Evolutionary conservation across 2,113 vertebrate genomes (phyloP).

Genomic region (Charina bottae): DNA sequence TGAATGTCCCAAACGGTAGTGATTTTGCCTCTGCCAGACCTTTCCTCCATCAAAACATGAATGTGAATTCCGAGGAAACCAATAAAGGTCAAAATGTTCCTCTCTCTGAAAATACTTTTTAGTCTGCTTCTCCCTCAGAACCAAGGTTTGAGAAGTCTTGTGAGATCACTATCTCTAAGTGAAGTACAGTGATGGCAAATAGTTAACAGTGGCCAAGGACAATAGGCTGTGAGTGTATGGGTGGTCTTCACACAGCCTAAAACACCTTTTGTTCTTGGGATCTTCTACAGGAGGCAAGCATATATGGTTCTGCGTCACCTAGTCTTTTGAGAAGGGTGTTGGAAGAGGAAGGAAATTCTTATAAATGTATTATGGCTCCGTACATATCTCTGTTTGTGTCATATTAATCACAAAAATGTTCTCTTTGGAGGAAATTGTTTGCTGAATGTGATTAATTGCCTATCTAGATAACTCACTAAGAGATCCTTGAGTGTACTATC

Average conservation of each 20-base stretch:
- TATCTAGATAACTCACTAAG: conserved; percentile 48
- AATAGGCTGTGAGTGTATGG: background rate
- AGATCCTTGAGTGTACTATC: background rate
- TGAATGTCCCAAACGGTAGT: background rate
- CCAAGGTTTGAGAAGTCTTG: background rate
- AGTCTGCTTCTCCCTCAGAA: background rate
- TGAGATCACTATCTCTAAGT: background rate
- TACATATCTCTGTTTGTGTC: conserved; percentile 33
- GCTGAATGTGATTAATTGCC: conserved; percentile 37
- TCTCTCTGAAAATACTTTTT: background rate
- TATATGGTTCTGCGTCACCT: background rate
- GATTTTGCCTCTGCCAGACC: background rate
- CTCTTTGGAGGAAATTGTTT: conserved; percentile 46
- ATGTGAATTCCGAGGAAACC: background rate
- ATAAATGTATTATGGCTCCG: conserved; percentile 40
- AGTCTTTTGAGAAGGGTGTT: conserved; percentile 51
- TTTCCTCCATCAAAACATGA: background rate
- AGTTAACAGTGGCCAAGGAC: background rate
- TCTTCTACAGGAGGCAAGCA: conserved; percentile 1
- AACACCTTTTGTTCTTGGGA: background rate
- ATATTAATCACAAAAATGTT: conserved; percentile 25
- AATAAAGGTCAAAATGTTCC: background rate
- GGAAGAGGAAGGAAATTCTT: conserved; percentile 57
- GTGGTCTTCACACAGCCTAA: background rate
- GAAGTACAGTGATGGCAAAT: background rate